Evolutionary conservation across 2,113 vertebrate species (phyloP).

Genomic region (Grantiella picta): DNA sequence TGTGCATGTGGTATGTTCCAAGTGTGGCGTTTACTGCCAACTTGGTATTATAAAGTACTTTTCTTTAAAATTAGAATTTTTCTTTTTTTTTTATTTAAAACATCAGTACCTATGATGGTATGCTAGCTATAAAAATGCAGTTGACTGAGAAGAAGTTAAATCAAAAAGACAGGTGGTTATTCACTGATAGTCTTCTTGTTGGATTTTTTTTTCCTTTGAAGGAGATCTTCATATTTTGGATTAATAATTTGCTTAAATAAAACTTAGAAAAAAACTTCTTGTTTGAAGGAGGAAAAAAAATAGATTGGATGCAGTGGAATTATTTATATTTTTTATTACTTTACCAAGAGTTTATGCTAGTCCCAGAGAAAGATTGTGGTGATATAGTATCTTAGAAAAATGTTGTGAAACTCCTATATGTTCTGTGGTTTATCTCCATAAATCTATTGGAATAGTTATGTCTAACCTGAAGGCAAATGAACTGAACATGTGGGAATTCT

Average conservation of each 20-base stretch:
- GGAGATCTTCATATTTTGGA: background rate
- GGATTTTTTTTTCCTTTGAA: background rate
- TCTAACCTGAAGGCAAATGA: conserved; percentile 23
- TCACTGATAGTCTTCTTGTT: background rate
- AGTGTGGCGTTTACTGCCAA: background rate
- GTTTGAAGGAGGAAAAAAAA: background rate
- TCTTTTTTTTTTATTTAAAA: background rate
- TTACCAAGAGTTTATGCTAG: background rate
- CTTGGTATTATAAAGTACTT: background rate
- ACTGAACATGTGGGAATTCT: background rate
- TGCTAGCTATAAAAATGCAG: background rate
- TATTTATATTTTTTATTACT: background rate
- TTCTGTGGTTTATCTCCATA: background rate
- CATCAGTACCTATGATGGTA: background rate
- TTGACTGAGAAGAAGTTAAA: background rate
- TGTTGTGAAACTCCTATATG: background rate
- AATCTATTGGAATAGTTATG: background rate
- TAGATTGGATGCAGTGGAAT: background rate
- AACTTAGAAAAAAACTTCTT: background rate
- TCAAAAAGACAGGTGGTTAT: background rate
- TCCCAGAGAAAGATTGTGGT: background rate
- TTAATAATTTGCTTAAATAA: background rate
- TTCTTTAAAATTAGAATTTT: background rate
- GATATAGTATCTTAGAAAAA: background rate
- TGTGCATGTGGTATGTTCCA: background rate